Conservation (phyloP, 2,888 invertebrate species). For the Drosophila buzzatii region DNA sequence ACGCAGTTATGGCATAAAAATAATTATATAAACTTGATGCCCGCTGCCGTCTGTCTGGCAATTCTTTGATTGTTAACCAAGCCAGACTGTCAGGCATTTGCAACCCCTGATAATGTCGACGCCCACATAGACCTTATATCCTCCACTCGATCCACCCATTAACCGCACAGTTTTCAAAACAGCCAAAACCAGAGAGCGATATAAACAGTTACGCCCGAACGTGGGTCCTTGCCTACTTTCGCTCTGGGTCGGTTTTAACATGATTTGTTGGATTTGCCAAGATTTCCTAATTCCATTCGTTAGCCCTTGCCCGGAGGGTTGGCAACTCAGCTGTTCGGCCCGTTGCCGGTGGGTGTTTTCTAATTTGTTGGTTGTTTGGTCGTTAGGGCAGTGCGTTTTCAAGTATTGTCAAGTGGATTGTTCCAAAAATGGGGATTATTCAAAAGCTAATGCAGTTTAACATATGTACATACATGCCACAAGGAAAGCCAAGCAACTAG, state of each 20-base stretch:
- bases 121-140: slow-evolving; percentile 47
- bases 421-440: slow-evolving; percentile 11
- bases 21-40: slow-evolving; percentile 79
- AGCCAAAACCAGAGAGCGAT: slow-evolving; percentile 71
- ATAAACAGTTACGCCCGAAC: slow-evolving; percentile 64
- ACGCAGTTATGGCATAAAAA: slow-evolving; percentile 68
- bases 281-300: slow-evolving; percentile 84
- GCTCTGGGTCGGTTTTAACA: slow-evolving; percentile 76
- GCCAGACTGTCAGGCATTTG: slow-evolving; percentile 50
- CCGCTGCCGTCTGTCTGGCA: slow-evolving; percentile 67
- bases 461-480: slow-evolving; percentile 14
- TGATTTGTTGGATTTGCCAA: slow-evolving; percentile 81
- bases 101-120: slow-evolving; percentile 73
- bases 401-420: slow-evolving; percentile 44
- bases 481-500: background rate
- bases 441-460: slow-evolving; percentile 5
- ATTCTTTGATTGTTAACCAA: slow-evolving; percentile 59
- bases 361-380: slow-evolving; percentile 52
- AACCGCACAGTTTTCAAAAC: slow-evolving; percentile 83
- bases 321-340: slow-evolving; percentile 37
- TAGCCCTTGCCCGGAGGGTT: slow-evolving; percentile 60
- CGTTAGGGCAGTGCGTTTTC: slow-evolving; percentile 48
- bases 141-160: slow-evolving; percentile 23
- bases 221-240: slow-evolving; percentile 16
- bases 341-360: slow-evolving; percentile 50